phyloP scores from a whole-genome alignment of 2,797 vertebrate species.

The Manis pentadactyla region DNA sequence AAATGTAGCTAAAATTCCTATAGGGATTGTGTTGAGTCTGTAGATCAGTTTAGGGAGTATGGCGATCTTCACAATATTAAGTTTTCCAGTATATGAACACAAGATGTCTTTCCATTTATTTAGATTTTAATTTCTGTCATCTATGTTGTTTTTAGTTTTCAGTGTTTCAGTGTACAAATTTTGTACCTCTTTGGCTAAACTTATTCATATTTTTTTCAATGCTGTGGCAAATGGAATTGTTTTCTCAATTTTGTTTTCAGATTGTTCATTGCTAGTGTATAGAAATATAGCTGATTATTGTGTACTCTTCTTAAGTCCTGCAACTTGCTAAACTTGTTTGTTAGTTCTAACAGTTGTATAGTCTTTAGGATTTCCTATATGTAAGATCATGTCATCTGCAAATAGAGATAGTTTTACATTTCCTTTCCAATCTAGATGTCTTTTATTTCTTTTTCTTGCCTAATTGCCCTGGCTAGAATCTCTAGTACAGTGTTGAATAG shows the following conservation, averaged over 20 bases:
- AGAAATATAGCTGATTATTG: constrained; percentile 23
- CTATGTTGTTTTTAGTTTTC: not conserved
- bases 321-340: not conserved
- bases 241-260: constrained; percentile 57
- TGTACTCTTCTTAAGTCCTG: not conserved
- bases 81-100: not conserved
- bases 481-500: not conserved
- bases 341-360: not conserved
- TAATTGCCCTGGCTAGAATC: constrained; percentile 21
- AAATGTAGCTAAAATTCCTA: constrained; percentile 1
- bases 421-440: not conserved
- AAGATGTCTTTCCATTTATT: not conserved
- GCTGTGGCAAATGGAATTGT: not conserved
- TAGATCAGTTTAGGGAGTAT: not conserved
- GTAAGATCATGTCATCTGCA: not conserved
- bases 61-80: not conserved
- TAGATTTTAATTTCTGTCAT: constrained; percentile 13
- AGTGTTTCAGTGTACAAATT: not conserved
- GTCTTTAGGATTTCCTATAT: not conserved
- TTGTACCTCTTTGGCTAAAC: constrained; percentile 3
- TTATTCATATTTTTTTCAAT: not conserved
- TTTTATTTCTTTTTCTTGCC: constrained; percentile 33
- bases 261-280: not conserved
- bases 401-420: constrained; percentile 16
- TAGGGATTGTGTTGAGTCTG: not conserved